These are phyloP conservation scores for Varanus komodoensis DNA, from an alignment of 2,113 vertebrate species.

Conservation along the genomic window DNA sequence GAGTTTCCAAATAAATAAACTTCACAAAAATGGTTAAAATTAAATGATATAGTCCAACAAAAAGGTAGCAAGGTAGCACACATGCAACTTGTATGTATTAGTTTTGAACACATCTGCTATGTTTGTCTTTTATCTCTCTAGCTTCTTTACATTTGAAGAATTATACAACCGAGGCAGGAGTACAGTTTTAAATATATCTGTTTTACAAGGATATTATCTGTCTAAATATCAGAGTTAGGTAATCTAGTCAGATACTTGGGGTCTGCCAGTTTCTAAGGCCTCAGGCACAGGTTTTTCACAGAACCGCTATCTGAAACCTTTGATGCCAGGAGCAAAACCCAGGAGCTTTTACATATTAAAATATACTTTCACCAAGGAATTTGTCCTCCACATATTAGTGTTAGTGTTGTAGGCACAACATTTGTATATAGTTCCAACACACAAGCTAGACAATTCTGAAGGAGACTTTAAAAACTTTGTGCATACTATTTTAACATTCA, in stretches of 20 bases:
- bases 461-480: neutral
- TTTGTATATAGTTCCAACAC: neutral
- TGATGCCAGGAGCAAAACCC: neutral
- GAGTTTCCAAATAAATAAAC: neutral
- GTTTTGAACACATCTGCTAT: neutral
- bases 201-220: neutral
- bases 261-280: neutral
- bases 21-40: neutral
- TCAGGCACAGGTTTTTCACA: neutral
- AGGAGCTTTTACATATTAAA: neutral
- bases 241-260: neutral
- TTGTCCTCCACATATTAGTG: too few relatives aligned
- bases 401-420: neutral
- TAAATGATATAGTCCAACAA: neutral
- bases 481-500: neutral
- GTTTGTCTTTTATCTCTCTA: neutral
- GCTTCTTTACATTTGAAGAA: neutral
- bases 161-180: neutral
- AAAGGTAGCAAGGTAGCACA: too few relatives aligned
- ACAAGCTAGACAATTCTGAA: neutral
- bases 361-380: neutral
- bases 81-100: neutral
- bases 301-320: neutral
- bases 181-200: neutral
- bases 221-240: neutral